Conservation (phyloP, 2,888 invertebrate species). For the Epirrhoe alternata region DNA sequence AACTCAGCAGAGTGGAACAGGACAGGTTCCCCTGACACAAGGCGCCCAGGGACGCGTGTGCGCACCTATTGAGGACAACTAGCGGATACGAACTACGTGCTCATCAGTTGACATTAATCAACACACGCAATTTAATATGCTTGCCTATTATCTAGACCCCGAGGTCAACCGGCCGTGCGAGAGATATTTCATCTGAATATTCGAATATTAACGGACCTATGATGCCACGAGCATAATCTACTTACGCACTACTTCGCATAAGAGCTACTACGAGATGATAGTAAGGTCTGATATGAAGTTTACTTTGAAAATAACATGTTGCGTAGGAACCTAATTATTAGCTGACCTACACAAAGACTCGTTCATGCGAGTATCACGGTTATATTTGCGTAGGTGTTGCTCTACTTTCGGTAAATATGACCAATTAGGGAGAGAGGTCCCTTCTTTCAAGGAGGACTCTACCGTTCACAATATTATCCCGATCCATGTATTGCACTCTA, state of each 20-base stretch:
- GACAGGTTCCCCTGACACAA: constrained; percentile 71
- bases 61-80: constrained; percentile 73
- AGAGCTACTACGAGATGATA: no score
- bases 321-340: not conserved
- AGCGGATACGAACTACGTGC: constrained; percentile 61
- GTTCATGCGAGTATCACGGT: constrained; percentile 3
- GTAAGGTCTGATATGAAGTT: not conserved
- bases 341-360: not conserved
- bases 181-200: constrained; percentile 34
- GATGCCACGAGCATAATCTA: not conserved
- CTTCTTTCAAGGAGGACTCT: constrained; percentile 10
- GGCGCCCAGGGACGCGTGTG: constrained; percentile 68
- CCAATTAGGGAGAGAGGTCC: constrained; percentile 20
- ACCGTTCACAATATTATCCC: not conserved
- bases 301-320: not conserved
- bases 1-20: constrained; percentile 73
- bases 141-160: constrained; percentile 44
- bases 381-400: constrained; percentile 29
- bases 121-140: constrained; percentile 48
- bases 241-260: no score
- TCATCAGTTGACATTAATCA: constrained; percentile 55
- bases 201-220: constrained; percentile 21
- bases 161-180: constrained; percentile 41
- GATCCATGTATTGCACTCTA: not conserved
- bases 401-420: constrained; percentile 28